A percentile compares a stretch with the other conserved stretches of the same genome.
Conservation (phyloP, 2,888 invertebrate genomes). For the Ophion ventricosus region DNA sequence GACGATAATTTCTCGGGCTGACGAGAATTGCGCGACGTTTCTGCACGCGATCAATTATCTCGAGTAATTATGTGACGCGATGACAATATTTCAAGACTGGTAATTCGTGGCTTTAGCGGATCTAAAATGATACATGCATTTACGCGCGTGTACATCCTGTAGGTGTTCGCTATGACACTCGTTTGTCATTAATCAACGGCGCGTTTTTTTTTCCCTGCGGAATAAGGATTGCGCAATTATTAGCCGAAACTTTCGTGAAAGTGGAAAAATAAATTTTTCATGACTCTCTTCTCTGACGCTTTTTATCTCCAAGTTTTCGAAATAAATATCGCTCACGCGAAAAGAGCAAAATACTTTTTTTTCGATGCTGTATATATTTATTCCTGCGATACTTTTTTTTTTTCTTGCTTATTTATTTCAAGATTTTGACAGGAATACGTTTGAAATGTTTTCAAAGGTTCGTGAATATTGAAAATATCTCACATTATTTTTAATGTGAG, state of each 20-base stretch:
- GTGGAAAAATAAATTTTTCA: not conserved
- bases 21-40: constrained; percentile 29
- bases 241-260: not conserved
- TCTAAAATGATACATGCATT: not conserved
- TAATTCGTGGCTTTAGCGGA: constrained; percentile 30
- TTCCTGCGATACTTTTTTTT: too few relatives aligned
- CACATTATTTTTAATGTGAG: too few relatives aligned
- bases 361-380: too few relatives aligned
- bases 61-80: constrained; percentile 32
- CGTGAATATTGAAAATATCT: too few relatives aligned
- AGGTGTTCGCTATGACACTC: not conserved
- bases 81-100: constrained; percentile 43
- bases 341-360: too few relatives aligned
- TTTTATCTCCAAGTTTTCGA: too few relatives aligned
- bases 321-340: too few relatives aligned
- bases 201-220: not conserved
- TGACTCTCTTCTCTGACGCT: too few relatives aligned
- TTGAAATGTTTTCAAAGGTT: not conserved
- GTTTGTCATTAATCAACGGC: constrained; percentile 22
- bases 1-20: not conserved
- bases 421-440: not conserved
- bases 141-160: not conserved
- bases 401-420: not conserved
- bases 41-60: constrained; percentile 33
- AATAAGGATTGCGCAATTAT: not conserved